phyloP scores from a whole-genome alignment of 2,113 vertebrate genomes.

The Phrynosoma blainvillii region DNA sequence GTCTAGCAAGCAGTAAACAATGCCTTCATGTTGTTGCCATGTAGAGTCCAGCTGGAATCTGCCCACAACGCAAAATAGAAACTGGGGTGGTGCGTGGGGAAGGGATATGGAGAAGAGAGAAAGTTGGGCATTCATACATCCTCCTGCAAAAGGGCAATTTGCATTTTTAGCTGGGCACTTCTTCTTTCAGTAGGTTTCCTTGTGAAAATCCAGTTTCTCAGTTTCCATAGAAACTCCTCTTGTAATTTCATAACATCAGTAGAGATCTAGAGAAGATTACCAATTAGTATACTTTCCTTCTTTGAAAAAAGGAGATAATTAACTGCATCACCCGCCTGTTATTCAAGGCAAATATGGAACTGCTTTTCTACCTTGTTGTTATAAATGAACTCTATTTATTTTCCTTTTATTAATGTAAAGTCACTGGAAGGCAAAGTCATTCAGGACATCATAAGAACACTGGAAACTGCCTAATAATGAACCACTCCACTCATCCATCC shows the following conservation, averaged over 20 bases:
- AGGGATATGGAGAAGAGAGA: slow-evolving; percentile 5
- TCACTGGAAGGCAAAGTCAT: neutral
- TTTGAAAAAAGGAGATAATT: slow-evolving; percentile 56
- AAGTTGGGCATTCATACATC: slow-evolving; percentile 66
- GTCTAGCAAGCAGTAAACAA: slow-evolving; percentile 72
- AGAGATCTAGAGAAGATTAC: slow-evolving; percentile 67
- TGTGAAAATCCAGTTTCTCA: slow-evolving; percentile 72
- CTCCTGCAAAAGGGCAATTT: slow-evolving; percentile 75
- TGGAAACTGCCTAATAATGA: neutral
- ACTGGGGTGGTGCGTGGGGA: neutral
- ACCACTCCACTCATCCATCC: too few relatives aligned
- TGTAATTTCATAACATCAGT: slow-evolving; percentile 74
- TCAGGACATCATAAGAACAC: neutral
- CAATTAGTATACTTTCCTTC: slow-evolving; percentile 65
- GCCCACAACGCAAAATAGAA: slow-evolving; percentile 57
- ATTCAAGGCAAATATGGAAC: slow-evolving; percentile 31
- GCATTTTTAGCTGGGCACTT: slow-evolving; percentile 79
- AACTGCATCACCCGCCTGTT: slow-evolving; percentile 54
- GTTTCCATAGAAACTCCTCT: slow-evolving; percentile 81
- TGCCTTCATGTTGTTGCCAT: slow-evolving; percentile 67
- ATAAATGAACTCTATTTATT: slow-evolving; percentile 8
- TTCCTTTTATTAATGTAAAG: slow-evolving; percentile 26
- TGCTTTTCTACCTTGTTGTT: slow-evolving; percentile 32
- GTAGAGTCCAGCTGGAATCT: slow-evolving; percentile 69
- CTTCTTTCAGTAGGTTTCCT: slow-evolving; percentile 66